These are phyloP conservation scores for Pectinophora gossypiella DNA, from an alignment of 1,140 invertebrate species.

Conservation along the genomic window DNA sequence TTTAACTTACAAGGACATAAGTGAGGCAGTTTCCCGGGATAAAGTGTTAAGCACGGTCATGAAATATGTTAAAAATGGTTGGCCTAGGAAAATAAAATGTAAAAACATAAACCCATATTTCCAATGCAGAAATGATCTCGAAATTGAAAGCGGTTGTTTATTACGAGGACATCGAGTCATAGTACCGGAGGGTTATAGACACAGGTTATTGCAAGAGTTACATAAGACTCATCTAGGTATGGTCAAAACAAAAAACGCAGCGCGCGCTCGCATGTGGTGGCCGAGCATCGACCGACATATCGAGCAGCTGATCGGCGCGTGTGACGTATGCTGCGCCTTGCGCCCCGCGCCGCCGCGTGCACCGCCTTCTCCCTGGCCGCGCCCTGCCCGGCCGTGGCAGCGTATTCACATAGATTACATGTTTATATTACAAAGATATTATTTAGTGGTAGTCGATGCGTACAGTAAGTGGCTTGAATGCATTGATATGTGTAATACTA, in stretches of 20 bases:
- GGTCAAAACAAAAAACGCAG: constrained; percentile 1
- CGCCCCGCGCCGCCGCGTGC: too few species aligned
- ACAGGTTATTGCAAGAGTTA: neutral
- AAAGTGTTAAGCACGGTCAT: neutral
- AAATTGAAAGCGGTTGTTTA: neutral
- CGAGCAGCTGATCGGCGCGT: constrained; percentile 6
- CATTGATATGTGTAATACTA: constrained; percentile 11
- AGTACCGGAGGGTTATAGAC: neutral
- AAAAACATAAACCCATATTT: neutral
- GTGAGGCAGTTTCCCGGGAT: neutral
- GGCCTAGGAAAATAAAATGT: neutral
- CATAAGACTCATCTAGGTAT: neutral
- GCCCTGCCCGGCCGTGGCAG: neutral
- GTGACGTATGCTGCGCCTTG: constrained; percentile 1
- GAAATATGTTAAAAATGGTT: neutral
- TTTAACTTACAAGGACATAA: neutral
- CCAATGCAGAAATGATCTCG: neutral
- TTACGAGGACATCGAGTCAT: neutral
- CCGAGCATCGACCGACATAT: constrained; percentile 8
- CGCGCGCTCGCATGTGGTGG: neutral
- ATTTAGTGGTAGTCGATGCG: constrained; percentile 19
- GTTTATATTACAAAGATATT: constrained; percentile 10
- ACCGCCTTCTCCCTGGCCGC: constrained; percentile 2
- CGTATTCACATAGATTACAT: constrained; percentile 26
- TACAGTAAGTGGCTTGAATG: constrained; percentile 24